Base-by-base conservation (phyloP, 2,888 invertebrate genomes). In the Caenorhabditis sp. region DNA sequence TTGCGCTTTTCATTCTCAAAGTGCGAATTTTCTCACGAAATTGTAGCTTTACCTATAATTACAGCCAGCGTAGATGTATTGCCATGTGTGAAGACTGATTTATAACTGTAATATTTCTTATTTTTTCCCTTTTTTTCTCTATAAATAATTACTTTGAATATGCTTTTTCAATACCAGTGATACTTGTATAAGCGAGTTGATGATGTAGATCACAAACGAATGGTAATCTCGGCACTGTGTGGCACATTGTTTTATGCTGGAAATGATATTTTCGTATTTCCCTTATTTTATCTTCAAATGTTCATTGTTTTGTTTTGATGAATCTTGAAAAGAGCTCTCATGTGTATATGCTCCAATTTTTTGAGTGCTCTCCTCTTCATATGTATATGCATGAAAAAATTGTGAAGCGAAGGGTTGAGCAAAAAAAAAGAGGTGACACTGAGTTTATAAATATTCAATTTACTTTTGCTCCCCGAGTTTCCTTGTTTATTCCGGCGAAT, bases 171-270 rank as follows among this genome's bases (percentile, higher is more conserved):
- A 83, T 77, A 36, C 72, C 77, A 2, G 69, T 67, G 12, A 77
- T 68, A 60, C 72, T 78, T 20, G 77, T 73, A 64, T 81, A 78
- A 7, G 74, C 75, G 7, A 84, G 70, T 56, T 84, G 84, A 52
- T 80, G 75, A 56, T 84, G 83, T 10, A 84, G 70, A 70, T 84
- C 84, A 67, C 84, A 84, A 50, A 84, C 74, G 62, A 84, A 84
- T 12, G 82, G 77, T 25, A 84, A 77, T 36, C 71, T 56, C 3
- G 67, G 74, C 5, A 76, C 54, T 12, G 70, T 70, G 23, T 67
- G 59, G 53, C 75, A 76, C 14, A 76, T 67, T 2, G 75, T 64
- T 59, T 67, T 54, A 26, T 70, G 70, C 75, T 75, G 67, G 38
- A 67, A 63, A 23, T 60, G 25, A 10, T 66, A 14, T 60, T 23